Percentiles rank a stretch among this genome's conserved stretches.
Evolutionary conservation across 2,797 vertebrate genomes (phyloP).

Genomic region (Ceryle rudis): DNA sequence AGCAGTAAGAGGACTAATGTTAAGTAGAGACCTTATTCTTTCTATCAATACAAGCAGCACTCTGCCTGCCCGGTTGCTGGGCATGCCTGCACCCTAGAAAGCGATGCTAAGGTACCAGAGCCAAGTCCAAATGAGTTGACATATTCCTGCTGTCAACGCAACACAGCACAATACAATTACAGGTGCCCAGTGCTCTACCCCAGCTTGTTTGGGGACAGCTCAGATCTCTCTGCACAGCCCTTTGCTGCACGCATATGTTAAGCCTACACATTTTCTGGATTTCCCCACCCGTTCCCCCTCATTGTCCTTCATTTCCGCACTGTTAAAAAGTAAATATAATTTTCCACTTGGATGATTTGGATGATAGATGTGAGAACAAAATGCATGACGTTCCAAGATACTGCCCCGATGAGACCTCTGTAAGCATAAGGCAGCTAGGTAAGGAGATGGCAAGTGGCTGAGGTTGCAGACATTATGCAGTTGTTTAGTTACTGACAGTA

Average conservation of each 20-base stretch:
- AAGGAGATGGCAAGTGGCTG: neutral
- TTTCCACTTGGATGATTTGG: neutral
- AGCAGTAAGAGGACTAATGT: neutral
- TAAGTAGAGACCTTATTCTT: neutral
- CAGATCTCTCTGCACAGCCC: neutral
- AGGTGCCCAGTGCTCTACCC: accelerated
- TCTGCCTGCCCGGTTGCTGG: accelerated
- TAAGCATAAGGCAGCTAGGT: neutral
- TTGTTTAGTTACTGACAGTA: neutral
- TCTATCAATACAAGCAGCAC: accelerated
- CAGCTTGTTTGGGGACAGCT: neutral
- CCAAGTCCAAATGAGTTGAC: neutral
- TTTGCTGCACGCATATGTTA: accelerated
- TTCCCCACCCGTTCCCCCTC: accelerated
- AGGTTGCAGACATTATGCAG: neutral
- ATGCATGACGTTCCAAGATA: neutral
- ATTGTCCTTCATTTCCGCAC: neutral
- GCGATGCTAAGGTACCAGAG: neutral
- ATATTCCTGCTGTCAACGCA: neutral
- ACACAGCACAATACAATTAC: accelerated
- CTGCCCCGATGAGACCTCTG: neutral
- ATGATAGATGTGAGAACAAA: neutral
- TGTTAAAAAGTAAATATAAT: neutral
- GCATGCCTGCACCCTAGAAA: neutral
- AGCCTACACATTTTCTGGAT: neutral